These are phyloP conservation scores for Melanostigma gelatinosum DNA, from an alignment of 2,113 vertebrate species.

Conservation along the genomic window DNA sequence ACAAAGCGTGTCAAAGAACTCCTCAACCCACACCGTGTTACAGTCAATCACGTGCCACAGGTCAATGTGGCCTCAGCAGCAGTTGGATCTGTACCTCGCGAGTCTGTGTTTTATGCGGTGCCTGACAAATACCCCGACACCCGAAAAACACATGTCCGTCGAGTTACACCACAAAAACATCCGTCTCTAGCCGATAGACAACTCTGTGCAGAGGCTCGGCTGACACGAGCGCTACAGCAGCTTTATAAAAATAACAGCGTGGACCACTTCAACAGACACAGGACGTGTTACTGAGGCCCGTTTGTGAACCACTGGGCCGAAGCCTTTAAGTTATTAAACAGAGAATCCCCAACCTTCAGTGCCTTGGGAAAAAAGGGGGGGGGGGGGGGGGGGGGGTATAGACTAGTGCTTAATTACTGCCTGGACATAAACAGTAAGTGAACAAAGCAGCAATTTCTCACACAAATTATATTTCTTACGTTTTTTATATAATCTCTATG, in stretches of 20 bases:
- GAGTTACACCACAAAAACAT: slow-evolving; percentile 5
- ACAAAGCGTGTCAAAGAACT: slow-evolving; percentile 5
- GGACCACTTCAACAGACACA: slow-evolving; percentile 46
- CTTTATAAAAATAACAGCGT: slow-evolving; percentile 55
- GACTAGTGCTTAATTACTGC: slow-evolving; percentile 35
- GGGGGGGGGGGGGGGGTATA: neutral
- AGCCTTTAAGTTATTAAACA: slow-evolving; percentile 41
- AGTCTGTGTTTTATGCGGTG: slow-evolving; percentile 3
- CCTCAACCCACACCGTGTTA: neutral
- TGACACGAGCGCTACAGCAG: slow-evolving; percentile 47
- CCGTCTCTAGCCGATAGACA: neutral
- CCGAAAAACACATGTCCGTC: neutral
- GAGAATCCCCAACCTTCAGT: slow-evolving; percentile 44
- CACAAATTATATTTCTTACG: slow-evolving; percentile 23
- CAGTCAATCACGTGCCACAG: neutral
- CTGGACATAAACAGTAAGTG: slow-evolving; percentile 10
- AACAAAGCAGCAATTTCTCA: slow-evolving; percentile 44
- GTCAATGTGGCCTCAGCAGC: neutral
- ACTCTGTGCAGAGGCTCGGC: slow-evolving; percentile 10
- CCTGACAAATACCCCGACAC: neutral
- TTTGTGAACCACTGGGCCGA: slow-evolving; percentile 43
- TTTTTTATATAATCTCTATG: slow-evolving; percentile 40
- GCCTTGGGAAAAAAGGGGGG: slow-evolving; percentile 25
- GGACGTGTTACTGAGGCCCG: slow-evolving; percentile 22
- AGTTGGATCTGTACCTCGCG: slow-evolving; percentile 7